Conservation (phyloP, 2,113 vertebrate genomes). For the Xenopus borealis region DNA sequence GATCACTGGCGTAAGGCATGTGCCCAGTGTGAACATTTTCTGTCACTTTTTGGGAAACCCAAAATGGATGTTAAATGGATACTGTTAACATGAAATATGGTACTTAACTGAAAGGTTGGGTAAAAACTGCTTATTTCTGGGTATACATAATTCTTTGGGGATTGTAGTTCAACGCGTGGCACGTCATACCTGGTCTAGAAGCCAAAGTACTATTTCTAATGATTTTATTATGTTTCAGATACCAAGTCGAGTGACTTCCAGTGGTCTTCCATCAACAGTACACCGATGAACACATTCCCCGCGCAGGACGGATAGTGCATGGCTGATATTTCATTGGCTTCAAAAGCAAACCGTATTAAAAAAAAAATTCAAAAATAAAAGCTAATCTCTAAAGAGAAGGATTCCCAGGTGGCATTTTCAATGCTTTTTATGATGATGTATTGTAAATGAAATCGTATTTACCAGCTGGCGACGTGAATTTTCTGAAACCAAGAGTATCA, state of each 20-base stretch:
- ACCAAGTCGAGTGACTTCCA: conserved; percentile 82
- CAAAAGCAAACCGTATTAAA: conserved; percentile 67
- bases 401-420: conserved; percentile 30
- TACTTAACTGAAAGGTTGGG: too few relatives aligned
- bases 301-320: conserved; percentile 78
- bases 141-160: too few relatives aligned
- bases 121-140: too few relatives aligned
- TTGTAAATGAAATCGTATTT: not conserved
- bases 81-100: too few relatives aligned
- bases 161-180: too few relatives aligned
- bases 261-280: conserved; percentile 84
- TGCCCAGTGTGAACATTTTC: too few relatives aligned
- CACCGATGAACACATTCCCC: conserved; percentile 78
- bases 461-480: conserved; percentile 52
- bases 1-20: too few relatives aligned
- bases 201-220: too few relatives aligned
- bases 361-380: conserved; percentile 62
- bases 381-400: conserved; percentile 44
- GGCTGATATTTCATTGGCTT: conserved; percentile 77
- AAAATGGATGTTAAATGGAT: too few relatives aligned
- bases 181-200: too few relatives aligned
- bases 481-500: conserved; percentile 52
- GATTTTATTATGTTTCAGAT: conserved; percentile 79
- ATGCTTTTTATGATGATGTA: conserved; percentile 32
- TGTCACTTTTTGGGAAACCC: too few relatives aligned